Conservation (phyloP, 2,797 vertebrate genomes). For the Phyllotis vaccarum region DNA sequence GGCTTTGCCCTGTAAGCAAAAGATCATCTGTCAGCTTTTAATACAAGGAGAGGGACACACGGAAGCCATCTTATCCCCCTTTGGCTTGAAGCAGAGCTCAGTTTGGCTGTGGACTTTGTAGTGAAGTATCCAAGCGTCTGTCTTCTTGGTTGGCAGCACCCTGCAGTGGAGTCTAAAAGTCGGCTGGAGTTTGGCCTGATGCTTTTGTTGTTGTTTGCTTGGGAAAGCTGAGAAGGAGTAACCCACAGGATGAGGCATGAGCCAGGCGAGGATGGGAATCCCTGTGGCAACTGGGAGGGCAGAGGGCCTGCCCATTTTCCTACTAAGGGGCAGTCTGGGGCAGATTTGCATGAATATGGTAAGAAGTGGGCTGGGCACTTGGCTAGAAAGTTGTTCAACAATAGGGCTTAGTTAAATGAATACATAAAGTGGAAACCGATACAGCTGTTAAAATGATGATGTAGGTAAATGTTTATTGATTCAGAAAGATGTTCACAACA, state of each 20-base stretch:
- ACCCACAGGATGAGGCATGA: background rate
- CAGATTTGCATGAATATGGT: background rate
- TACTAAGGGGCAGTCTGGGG: background rate
- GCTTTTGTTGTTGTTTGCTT: background rate
- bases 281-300: background rate
- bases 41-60: background rate
- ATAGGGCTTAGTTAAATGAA: background rate
- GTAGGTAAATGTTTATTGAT: constrained; percentile 60
- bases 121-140: background rate
- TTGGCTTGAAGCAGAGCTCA: background rate
- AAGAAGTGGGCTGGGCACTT: background rate
- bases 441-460: constrained; percentile 67
- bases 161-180: background rate
- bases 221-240: background rate
- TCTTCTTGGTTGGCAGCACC: background rate
- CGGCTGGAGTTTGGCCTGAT: background rate
- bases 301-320: background rate
- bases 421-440: constrained; percentile 34
- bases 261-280: background rate
- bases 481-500: constrained; percentile 74
- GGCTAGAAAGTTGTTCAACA: background rate
- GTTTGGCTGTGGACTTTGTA: background rate
- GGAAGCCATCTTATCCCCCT: background rate
- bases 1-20: background rate
- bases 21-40: background rate